Evolutionary conservation across 1,140 invertebrate genomes (phyloP).

Genomic region (Lordiphosa clarofinis): DNA sequence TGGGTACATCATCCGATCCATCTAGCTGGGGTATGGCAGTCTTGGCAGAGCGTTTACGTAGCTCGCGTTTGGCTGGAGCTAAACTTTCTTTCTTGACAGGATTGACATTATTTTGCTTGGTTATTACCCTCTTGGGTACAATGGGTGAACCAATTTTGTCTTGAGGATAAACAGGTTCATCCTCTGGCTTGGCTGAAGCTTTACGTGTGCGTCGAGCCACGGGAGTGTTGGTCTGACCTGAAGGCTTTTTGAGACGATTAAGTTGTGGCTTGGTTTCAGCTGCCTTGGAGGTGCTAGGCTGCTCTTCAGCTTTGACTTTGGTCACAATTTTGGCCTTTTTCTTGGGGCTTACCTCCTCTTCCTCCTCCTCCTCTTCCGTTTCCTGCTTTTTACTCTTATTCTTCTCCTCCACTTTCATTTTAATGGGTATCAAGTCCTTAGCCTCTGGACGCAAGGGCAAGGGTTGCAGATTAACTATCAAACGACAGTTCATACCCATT

Average conservation of each 20-base stretch:
- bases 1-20: constrained; percentile 80
- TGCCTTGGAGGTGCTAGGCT: constrained; percentile 34
- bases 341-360: constrained; percentile 9
- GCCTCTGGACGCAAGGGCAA: constrained; percentile 83
- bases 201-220: constrained; percentile 58
- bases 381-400: constrained; percentile 51
- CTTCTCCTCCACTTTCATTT: constrained; percentile 79
- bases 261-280: constrained; percentile 31
- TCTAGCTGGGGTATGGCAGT: constrained; percentile 80
- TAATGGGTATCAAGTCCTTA: constrained; percentile 83
- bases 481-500: constrained; percentile 88
- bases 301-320: constrained; percentile 5
- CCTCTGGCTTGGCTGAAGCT: constrained; percentile 6
- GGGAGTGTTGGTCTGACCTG: constrained; percentile 22
- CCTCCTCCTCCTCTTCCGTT: constrained; percentile 22
- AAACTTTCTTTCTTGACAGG: constrained; percentile 24
- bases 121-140: constrained; percentile 54
- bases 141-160: constrained; percentile 54
- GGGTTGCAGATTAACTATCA: constrained; percentile 86
- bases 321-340: constrained; percentile 3
- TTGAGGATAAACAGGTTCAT: not conserved
- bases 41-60: constrained; percentile 47
- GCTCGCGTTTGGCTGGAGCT: constrained; percentile 18
- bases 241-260: constrained; percentile 21
- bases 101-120: constrained; percentile 41